Evolutionary conservation across 1,140 invertebrate species (phyloP).

Genomic region (Leucophenga varia): DNA sequence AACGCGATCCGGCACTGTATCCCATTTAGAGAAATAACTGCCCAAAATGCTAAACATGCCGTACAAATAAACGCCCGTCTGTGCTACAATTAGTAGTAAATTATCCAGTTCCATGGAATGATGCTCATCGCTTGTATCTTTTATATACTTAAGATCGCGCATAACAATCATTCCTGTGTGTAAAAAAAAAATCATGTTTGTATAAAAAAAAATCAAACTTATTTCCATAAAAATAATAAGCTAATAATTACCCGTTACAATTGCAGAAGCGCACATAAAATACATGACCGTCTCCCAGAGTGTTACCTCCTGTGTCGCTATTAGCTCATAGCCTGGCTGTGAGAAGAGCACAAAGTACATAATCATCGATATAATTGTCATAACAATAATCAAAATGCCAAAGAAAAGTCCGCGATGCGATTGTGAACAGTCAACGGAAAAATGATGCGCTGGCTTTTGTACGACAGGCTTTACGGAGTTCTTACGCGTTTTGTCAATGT

Average conservation of each 20-base stretch:
- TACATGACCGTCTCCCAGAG: slow-evolving; percentile 75
- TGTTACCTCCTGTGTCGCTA: slow-evolving; percentile 75
- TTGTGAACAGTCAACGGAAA: slow-evolving; percentile 86
- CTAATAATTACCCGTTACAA: slow-evolving; percentile 43
- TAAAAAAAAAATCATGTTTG: no score
- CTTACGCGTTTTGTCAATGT: slow-evolving; percentile 44
- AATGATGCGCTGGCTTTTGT: slow-evolving; percentile 65
- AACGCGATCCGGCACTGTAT: slow-evolving; percentile 58
- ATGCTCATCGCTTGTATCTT: slow-evolving; percentile 60
- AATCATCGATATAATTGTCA: slow-evolving; percentile 85
- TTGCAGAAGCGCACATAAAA: slow-evolving; percentile 43
- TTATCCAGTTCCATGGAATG: slow-evolving; percentile 75
- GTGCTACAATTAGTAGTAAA: slow-evolving; percentile 80
- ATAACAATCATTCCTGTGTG: slow-evolving; percentile 64
- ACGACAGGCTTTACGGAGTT: slow-evolving; percentile 52
- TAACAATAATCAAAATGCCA: slow-evolving; percentile 79
- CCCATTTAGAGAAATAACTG: slow-evolving; percentile 69
- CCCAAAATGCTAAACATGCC: slow-evolving; percentile 85
- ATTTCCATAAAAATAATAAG: no score
- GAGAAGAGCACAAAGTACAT: slow-evolving; percentile 87
- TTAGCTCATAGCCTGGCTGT: slow-evolving; percentile 65
- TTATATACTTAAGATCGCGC: slow-evolving; percentile 62
- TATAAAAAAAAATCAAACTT: no score
- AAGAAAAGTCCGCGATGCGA: slow-evolving; percentile 84
- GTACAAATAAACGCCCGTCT: slow-evolving; percentile 86